Evolutionary conservation across 1,140 invertebrate species (phyloP).

Genomic region (Trinorchestia longiramus): DNA sequence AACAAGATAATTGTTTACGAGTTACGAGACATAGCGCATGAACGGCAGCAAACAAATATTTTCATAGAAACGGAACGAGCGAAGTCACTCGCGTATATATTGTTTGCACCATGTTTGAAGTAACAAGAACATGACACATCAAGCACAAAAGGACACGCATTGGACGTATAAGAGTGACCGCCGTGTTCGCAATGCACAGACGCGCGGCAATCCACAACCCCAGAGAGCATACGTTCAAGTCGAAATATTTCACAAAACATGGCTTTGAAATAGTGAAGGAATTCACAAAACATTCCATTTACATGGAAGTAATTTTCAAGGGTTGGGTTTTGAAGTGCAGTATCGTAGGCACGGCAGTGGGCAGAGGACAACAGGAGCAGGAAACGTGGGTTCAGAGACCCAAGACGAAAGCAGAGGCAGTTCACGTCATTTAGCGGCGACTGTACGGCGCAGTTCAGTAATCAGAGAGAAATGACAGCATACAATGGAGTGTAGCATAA

Average conservation of each 20-base stretch:
- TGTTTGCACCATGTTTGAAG: neutral
- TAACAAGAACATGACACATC: neutral
- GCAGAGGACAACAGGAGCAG: neutral
- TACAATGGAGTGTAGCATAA: neutral
- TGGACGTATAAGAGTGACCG: neutral
- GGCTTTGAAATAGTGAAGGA: neutral
- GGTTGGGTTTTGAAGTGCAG: neutral
- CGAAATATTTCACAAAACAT: neutral
- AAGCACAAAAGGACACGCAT: neutral
- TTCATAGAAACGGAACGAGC: too few species aligned
- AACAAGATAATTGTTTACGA: neutral
- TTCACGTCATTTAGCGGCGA: slow-evolving; percentile 6
- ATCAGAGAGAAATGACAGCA: neutral
- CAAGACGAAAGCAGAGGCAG: neutral
- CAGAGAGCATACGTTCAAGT: neutral
- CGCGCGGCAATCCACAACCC: neutral
- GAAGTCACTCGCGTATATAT: neutral
- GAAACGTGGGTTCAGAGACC: neutral
- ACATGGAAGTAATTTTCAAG: neutral
- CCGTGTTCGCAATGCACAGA: neutral
- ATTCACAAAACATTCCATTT: neutral
- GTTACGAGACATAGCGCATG: neutral
- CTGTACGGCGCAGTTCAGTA: neutral
- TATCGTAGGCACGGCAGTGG: neutral
- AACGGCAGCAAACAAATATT: neutral